These are phyloP conservation scores for Heliconius himera DNA, from an alignment of 1,140 invertebrate species.

Conservation along the genomic window DNA sequence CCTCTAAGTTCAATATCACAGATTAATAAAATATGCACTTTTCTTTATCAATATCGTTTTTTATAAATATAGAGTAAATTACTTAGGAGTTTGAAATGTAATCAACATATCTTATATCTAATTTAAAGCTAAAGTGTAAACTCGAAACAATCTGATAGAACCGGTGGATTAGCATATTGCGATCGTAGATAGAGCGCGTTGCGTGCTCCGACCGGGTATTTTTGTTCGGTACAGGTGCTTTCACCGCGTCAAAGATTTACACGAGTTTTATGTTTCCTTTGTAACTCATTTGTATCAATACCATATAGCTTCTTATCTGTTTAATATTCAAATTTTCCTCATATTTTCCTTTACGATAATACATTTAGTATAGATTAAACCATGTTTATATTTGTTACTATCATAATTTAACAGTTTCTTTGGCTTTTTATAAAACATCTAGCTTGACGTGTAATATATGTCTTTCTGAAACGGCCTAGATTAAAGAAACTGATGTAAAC, in stretches of 20 bases:
- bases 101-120: constrained; percentile 12
- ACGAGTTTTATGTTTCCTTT: constrained; percentile 37
- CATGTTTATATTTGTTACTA: not conserved
- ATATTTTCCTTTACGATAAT: not conserved
- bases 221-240: constrained; percentile 37
- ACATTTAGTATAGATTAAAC: not conserved
- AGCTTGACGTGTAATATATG: not conserved
- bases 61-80: not conserved
- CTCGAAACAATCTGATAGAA: constrained; percentile 31
- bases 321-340: constrained; percentile 7
- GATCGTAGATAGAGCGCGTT: constrained; percentile 35
- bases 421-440: not conserved
- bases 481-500: not conserved
- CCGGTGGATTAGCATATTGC: constrained; percentile 33
- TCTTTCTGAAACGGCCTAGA: not conserved
- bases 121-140: constrained; percentile 25
- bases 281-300: constrained; percentile 35
- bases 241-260: constrained; percentile 34
- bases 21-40: too few relatives aligned
- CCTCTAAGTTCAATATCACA: too few relatives aligned
- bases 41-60: not conserved
- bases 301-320: constrained; percentile 28
- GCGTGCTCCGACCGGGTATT: constrained; percentile 28
- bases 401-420: not conserved
- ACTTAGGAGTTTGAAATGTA: not conserved